These are phyloP conservation scores for Caenorhabditis sp. DNA, from an alignment of 2,888 invertebrate species.

Conservation along the genomic window DNA sequence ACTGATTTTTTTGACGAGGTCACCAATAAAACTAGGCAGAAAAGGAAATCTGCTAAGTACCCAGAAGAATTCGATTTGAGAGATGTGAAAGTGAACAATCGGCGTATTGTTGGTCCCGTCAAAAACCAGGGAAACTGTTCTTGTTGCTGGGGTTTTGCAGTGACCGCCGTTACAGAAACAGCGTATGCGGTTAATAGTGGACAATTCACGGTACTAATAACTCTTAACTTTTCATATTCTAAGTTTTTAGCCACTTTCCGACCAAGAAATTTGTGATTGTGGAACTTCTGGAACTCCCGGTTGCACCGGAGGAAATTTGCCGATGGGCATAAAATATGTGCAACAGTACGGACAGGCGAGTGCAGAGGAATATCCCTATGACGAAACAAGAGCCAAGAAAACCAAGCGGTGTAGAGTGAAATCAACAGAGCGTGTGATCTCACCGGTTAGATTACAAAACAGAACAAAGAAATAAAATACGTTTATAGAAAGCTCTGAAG, in stretches of 20 bases:
- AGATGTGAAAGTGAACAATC: conserved; percentile 19
- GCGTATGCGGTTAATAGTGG: conserved; percentile 16
- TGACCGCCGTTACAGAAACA: conserved; percentile 27
- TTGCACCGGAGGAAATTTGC: conserved; percentile 26
- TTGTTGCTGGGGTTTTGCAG: conserved; percentile 52
- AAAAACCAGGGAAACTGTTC: conserved; percentile 39
- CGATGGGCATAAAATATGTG: conserved; percentile 15
- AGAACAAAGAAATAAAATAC: background rate
- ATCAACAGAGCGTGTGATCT: conserved; percentile 2
- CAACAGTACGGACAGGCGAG: conserved; percentile 5
- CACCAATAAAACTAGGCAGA: conserved; percentile 14
- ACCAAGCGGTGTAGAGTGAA: conserved; percentile 16
- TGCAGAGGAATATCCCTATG: conserved; percentile 14
- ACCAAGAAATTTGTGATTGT: conserved; percentile 53
- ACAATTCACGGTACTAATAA: conserved; percentile 5
- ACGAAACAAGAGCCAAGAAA: conserved; percentile 17
- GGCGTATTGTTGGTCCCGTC: conserved; percentile 13
- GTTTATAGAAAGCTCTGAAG: conserved; percentile 9
- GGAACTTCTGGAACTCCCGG: conserved; percentile 36
- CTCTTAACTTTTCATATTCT: background rate
- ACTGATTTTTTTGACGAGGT: conserved; percentile 12
- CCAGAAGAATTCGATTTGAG: conserved; percentile 42
- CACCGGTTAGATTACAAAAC: background rate
- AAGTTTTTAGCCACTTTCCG: conserved; percentile 21
- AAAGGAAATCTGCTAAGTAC: conserved; percentile 7